Evolutionary conservation across 1,140 invertebrate species (phyloP).

Genomic region (Physella acuta): DNA sequence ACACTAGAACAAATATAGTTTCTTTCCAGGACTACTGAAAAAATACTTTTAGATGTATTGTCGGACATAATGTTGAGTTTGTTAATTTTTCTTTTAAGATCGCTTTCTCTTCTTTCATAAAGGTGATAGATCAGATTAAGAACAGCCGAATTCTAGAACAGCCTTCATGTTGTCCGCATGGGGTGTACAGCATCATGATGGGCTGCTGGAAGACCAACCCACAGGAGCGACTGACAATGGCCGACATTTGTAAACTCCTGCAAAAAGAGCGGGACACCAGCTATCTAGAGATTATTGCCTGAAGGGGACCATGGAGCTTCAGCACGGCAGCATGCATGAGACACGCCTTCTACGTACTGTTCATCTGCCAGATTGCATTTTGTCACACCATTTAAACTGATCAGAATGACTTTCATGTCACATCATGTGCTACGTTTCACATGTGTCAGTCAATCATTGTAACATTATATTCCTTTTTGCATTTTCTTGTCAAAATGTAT

Average conservation of each 20-base stretch:
- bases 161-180: constrained; percentile 55
- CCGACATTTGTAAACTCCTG: constrained; percentile 47
- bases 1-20: not conserved
- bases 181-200: constrained; percentile 58
- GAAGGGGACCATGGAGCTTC: too few relatives aligned
- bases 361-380: too few relatives aligned
- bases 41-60: not conserved
- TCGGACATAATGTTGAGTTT: not conserved
- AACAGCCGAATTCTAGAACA: constrained; percentile 48
- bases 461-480: too few relatives aligned
- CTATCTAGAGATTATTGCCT: too few relatives aligned
- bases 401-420: too few relatives aligned
- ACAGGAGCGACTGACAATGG: constrained; percentile 56
- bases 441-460: too few relatives aligned
- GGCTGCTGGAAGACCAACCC: constrained; percentile 59
- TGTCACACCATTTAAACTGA: too few relatives aligned
- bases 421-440: too few relatives aligned
- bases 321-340: too few relatives aligned
- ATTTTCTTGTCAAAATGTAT: too few relatives aligned
- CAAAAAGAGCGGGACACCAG: constrained; percentile 32
- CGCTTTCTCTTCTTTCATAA: constrained; percentile 25
- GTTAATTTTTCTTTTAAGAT: too few relatives aligned
- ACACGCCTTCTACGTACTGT: too few relatives aligned
- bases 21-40: not conserved
- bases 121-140: constrained; percentile 60